Conservation (phyloP, 2,888 invertebrate species). For the Cephus pygmeus region DNA sequence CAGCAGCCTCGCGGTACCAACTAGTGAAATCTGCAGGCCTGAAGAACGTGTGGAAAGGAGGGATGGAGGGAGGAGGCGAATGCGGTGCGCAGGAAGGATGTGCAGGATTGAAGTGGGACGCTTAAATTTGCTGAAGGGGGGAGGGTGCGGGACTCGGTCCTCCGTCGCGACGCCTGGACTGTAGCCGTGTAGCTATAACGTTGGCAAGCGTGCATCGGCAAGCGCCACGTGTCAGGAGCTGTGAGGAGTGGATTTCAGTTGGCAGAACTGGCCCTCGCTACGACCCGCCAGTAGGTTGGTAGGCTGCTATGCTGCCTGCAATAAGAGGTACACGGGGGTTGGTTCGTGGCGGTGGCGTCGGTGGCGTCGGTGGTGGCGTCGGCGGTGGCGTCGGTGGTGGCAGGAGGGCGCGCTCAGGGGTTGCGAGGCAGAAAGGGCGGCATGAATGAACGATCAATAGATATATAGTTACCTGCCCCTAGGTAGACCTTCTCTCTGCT, state of each 20-base stretch:
- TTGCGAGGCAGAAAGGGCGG: constrained; percentile 45
- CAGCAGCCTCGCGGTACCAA: too few relatives aligned
- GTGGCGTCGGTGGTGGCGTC: constrained; percentile 28
- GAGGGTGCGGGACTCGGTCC: neutral
- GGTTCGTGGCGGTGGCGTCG: constrained; percentile 21
- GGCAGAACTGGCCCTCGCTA: constrained; percentile 44
- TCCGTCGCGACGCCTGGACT: neutral
- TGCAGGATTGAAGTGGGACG: too few relatives aligned
- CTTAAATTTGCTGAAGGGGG: neutral
- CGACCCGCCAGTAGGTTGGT: constrained; percentile 21
- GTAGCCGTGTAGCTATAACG: constrained; percentile 2
- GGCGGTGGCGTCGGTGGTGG: constrained; percentile 31
- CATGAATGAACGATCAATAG: constrained; percentile 65
- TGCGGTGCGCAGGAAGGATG: too few relatives aligned
- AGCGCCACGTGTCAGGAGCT: constrained; percentile 49
- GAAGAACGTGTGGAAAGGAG: too few relatives aligned
- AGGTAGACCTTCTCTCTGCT: neutral
- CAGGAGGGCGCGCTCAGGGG: constrained; percentile 30
- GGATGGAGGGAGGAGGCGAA: too few relatives aligned
- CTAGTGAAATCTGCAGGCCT: too few relatives aligned
- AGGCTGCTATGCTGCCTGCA: constrained; percentile 5
- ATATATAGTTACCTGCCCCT: constrained; percentile 52
- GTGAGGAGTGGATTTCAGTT: constrained; percentile 41
- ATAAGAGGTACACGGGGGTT: neutral
- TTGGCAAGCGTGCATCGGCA: constrained; percentile 35